Evolutionary conservation across 2,797 vertebrate species (phyloP), one percentile per base, ranked within the genome.

Genomic region (Poecile montanus): DNA sequence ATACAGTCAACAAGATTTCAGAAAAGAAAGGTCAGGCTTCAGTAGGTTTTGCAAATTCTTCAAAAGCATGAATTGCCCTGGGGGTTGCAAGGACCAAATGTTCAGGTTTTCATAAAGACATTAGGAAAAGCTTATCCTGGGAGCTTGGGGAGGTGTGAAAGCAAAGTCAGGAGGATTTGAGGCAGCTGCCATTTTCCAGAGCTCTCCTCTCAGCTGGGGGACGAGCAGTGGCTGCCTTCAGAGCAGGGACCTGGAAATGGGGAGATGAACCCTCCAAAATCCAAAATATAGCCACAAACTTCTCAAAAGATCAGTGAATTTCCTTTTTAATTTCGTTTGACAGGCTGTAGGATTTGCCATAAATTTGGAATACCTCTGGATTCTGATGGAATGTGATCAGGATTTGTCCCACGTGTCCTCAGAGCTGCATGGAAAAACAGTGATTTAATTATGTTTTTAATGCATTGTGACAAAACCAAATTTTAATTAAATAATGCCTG

Each of bases 41-140:
- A 50, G 50, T 75, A 70, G 75, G 32, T 90, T 81, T 94, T 95
- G 88, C 86, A 95, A 76, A 95, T 96, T 80, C 92, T 92, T 96
- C 86, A 95, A 95, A 97, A 95, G 85, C 89, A 86, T 85, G 61
- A 68, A 85, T 93, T 88, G 89, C 89, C 91, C 91, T 80, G 91
- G 78, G 75, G 85, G 50, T 36, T 95, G 78, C 86, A 68, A 57
- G 87, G 82, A 96, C 93, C 87, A 95, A 96, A 96, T 95, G 92
- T 85, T 97, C 89, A 85, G 79, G 61, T 95, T 94, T 80, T 74
- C 86, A 89, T 82, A 61, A 91, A 94, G 91, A 85, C 77, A 21
- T 92, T 61, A 85, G 90, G 76, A 73, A 78, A 83, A 67, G 77
- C 57, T 84, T 50, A 56, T 70, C 88, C 89, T 76, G 81, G 47